Base-by-base conservation (phyloP, 2,888 invertebrate species). In the Abscondita cerata region DNA sequence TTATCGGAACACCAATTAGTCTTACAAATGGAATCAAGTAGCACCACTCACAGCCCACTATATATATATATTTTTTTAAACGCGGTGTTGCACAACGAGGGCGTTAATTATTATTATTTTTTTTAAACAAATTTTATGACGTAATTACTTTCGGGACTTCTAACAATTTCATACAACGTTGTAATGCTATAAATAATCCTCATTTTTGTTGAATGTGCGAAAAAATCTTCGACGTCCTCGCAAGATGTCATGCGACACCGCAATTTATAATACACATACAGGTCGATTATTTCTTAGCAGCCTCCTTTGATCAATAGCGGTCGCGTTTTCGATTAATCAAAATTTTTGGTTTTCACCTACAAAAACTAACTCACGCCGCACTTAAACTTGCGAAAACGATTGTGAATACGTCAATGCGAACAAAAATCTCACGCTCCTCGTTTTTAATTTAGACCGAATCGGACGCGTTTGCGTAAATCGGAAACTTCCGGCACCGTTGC, bases 101-200 rank as follows among this genome's bases (percentile, higher is more conserved):
- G 25, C 25, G 25, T 13, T n/a, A n/a, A n/a, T n/a, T n/a, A n/a
- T n/a, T n/a, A n/a, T n/a, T n/a, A n/a, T n/a, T n/a, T n/a, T n/a
- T 36, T 53, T 57, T 41, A 62, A 57, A 53, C 34, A 50, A 62
- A 53, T 34, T 55, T 56, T 18, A 57, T 57, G 8, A 57, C 57
- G 41, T 57, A 41, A 20, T 44, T 53, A 50, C 62, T 79, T 75
- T 74, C 73, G 68, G 79, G 74, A 76, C 81, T 80, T 81, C 81
- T 81, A 81, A 81, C 79, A 72, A 76, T 68, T 66, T 69, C 65
- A 67, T 72, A 73, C 72, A 76, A 78, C 75, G 75, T 76, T 73
- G 78, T 77, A 73, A 73, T 72, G 73, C 74, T 78, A 73, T 73
- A 76, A 74, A 25, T 25, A 25, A 77, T 74, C 77, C 79, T 79